These are phyloP conservation scores for Dinomys branickii DNA, from an alignment of 2,113 vertebrate species.

Conservation along the genomic window DNA sequence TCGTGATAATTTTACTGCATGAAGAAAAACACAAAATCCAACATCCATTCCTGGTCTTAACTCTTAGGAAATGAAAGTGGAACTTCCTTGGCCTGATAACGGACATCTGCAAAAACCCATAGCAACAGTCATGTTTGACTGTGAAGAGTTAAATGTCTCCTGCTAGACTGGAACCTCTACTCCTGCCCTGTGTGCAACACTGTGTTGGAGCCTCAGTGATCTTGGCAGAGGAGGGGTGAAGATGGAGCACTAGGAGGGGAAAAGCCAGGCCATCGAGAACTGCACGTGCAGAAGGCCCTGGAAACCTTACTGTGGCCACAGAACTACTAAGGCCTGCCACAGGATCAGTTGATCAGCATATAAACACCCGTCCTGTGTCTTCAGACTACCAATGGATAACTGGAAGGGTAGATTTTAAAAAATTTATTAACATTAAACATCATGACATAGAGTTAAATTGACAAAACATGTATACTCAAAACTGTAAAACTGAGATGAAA, in stretches of 20 bases:
- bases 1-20: background rate
- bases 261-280: too few relatives aligned
- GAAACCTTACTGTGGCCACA: background rate
- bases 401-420: background rate
- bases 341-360: too few relatives aligned
- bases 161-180: background rate
- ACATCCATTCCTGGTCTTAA: background rate
- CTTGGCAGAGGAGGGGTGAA: background rate
- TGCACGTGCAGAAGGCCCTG: background rate
- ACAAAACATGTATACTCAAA: background rate
- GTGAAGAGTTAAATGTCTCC: background rate
- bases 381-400: fast-evolving
- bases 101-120: too few relatives aligned
- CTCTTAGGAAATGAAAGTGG: background rate
- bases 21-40: background rate
- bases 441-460: background rate
- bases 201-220: background rate
- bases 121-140: background rate
- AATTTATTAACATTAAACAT: background rate
- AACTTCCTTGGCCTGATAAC: background rate
- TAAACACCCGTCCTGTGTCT: background rate
- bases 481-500: background rate
- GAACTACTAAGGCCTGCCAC: background rate
- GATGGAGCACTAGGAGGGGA: background rate
- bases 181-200: too few relatives aligned